Conservation (phyloP, 2,888 invertebrate species). For the Actias luna region DNA sequence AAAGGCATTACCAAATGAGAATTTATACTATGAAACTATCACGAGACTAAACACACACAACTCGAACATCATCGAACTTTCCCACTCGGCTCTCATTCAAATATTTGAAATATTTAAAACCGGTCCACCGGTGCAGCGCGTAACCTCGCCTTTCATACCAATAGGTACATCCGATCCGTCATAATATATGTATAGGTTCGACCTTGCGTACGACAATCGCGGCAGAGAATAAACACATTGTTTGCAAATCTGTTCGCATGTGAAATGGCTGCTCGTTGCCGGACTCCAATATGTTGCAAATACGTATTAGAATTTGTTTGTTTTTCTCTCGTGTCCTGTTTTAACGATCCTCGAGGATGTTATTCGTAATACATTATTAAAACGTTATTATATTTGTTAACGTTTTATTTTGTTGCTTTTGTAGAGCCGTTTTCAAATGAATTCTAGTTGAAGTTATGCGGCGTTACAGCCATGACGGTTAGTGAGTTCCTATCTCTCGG, state of each 20-base stretch:
- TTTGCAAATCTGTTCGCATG: constrained; percentile 30
- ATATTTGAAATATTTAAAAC: constrained; percentile 35
- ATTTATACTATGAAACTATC: not conserved
- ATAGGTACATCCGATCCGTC: constrained; percentile 43
- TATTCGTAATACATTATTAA: not conserved
- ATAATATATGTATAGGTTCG: constrained; percentile 27
- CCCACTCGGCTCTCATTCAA: constrained; percentile 26
- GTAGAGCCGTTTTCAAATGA: not conserved
- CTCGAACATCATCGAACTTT: constrained; percentile 23
- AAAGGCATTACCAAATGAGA: not conserved
- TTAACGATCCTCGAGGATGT: not conserved
- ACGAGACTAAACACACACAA: not conserved
- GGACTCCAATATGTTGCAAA: not conserved
- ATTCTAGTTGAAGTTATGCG: no score
- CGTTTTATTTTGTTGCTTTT: not conserved
- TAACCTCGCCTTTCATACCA: constrained; percentile 37
- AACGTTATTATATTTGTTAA: not conserved
- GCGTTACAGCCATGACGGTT: not conserved
- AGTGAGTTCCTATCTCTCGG: not conserved
- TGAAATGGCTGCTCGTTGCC: not conserved
- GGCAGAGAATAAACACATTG: constrained; percentile 37
- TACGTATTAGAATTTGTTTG: not conserved
- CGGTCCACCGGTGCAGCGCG: constrained; percentile 15
- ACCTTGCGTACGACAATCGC: constrained; percentile 44
- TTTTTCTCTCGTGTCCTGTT: not conserved